These are phyloP conservation scores for Schizopygopsis malacanthus DNA, from an alignment of 2,797 vertebrate species.

Conservation along the genomic window DNA sequence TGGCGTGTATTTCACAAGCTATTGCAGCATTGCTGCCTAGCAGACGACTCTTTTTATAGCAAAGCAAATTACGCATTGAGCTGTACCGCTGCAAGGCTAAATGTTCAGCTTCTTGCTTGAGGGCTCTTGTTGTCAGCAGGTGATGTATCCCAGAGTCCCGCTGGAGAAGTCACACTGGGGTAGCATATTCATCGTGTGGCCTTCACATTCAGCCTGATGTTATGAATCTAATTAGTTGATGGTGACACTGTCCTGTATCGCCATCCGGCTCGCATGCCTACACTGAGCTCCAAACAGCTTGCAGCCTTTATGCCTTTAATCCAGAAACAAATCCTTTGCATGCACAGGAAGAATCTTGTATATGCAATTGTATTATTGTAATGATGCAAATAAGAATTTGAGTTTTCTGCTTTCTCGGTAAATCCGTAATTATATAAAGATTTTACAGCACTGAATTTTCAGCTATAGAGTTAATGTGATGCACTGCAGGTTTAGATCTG, in stretches of 20 bases:
- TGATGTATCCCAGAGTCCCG: conserved; percentile 75
- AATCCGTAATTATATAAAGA: neutral
- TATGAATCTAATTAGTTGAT: conserved; percentile 84
- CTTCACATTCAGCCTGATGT: conserved; percentile 83
- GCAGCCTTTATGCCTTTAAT: conserved; percentile 38
- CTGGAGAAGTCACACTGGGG: conserved; percentile 81
- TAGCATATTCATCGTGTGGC: conserved; percentile 82
- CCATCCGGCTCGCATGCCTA: neutral
- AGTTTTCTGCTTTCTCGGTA: neutral
- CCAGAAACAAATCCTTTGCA: conserved; percentile 34
- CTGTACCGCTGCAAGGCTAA: conserved; percentile 30
- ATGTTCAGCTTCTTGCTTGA: conserved; percentile 43
- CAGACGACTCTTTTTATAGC: neutral
- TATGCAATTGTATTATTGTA: conserved; percentile 21
- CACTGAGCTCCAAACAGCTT: conserved; percentile 23
- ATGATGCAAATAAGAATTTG: neutral
- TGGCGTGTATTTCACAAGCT: neutral
- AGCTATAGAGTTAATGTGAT: neutral
- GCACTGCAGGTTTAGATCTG: neutral
- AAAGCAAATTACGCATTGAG: conserved; percentile 47
- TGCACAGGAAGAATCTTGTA: conserved; percentile 7
- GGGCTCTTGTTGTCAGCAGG: conserved; percentile 71
- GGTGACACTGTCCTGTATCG: conserved; percentile 67
- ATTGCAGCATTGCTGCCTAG: neutral
- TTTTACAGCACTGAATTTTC: neutral